These are phyloP conservation scores for Acanthiza pusilla DNA, from an alignment of 2,797 vertebrate genomes.

Conservation along the genomic window DNA sequence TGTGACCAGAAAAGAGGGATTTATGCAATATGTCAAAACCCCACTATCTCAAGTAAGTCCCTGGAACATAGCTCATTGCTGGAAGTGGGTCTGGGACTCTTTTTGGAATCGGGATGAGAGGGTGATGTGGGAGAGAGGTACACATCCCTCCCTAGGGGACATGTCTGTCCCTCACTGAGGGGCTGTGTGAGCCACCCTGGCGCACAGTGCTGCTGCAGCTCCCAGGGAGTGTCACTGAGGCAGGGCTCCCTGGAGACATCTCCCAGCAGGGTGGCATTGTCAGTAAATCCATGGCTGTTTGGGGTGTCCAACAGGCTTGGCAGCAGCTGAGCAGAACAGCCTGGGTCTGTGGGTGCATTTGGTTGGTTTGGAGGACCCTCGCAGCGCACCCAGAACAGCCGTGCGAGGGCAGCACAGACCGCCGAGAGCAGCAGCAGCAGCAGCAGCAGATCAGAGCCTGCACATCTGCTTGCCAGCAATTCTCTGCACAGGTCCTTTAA, in stretches of 20 bases:
- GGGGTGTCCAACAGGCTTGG: not conserved
- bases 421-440: not conserved
- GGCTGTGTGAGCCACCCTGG: fast-evolving
- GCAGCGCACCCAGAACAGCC: not conserved
- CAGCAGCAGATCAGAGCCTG: not conserved
- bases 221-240: too few species aligned
- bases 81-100: not conserved
- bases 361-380: not conserved
- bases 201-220: not conserved
- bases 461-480: not conserved
- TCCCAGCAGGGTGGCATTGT: fast-evolving
- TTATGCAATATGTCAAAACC: not conserved
- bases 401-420: conserved; percentile 56
- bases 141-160: not conserved
- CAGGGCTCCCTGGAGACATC: fast-evolving
- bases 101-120: not conserved
- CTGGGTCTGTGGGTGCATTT: too few species aligned
- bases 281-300: not conserved
- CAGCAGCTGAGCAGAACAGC: fast-evolving
- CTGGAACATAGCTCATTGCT: not conserved
- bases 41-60: not conserved
- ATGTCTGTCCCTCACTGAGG: not conserved
- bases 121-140: not conserved
- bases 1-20: not conserved
- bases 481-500: not conserved